Conservation (phyloP, 1,140 invertebrate species). For the Planococcus citri region DNA sequence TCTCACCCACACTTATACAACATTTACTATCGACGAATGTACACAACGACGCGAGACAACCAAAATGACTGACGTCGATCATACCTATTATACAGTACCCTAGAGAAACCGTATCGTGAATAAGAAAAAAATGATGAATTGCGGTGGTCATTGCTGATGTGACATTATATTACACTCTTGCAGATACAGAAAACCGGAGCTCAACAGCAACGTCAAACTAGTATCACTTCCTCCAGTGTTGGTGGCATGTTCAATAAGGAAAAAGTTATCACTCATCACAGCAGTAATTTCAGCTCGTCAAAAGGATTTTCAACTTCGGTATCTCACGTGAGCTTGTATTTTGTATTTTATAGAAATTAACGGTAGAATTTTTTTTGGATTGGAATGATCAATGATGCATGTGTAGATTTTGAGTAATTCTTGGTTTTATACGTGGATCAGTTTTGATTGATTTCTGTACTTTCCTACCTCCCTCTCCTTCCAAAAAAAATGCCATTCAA, state of each 20-base stretch:
- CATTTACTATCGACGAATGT: too few relatives aligned
- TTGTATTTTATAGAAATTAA: not conserved
- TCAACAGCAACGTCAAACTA: slow-evolving; percentile 65
- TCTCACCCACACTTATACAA: too few relatives aligned
- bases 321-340: slow-evolving; percentile 24
- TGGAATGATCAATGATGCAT: not conserved
- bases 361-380: not conserved
- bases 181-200: slow-evolving; percentile 41
- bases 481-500: too few relatives aligned
- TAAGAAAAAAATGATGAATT: too few relatives aligned
- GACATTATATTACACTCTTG: not conserved
- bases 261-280: slow-evolving; percentile 56
- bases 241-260: slow-evolving; percentile 62
- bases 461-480: too few relatives aligned
- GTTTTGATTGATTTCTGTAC: too few relatives aligned
- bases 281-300: slow-evolving; percentile 54
- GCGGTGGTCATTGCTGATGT: too few relatives aligned
- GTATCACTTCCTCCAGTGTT: slow-evolving; percentile 54
- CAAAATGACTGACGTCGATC: too few relatives aligned
- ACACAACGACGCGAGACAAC: too few relatives aligned
- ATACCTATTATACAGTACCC: too few relatives aligned
- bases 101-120: too few relatives aligned
- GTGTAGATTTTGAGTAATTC: not conserved
- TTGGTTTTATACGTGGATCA: too few relatives aligned
- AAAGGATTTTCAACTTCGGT: slow-evolving; percentile 43